Evolutionary conservation across 2,888 invertebrate genomes (phyloP), one percentile per base, ranked within the genome.

Genomic region (Dryocosmus kuriphilus): DNA sequence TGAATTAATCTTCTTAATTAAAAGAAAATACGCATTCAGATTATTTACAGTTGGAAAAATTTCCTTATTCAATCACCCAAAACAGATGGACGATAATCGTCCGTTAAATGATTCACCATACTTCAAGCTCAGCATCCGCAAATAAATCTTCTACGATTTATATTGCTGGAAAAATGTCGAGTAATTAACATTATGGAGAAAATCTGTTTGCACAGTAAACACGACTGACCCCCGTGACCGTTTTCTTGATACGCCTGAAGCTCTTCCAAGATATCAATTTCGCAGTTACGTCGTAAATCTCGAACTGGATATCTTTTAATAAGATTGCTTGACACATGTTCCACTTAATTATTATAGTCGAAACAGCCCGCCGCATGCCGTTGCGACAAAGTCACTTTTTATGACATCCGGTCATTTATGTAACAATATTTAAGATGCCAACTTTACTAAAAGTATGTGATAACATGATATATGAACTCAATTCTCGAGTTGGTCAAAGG

Each of bases 41-140:
- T 51, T 51, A 71, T 71, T 71, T 51, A 51, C 32, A 51, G 27
- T 51, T 19, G 27, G n/a, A 71, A 51, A 51, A 51, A 71, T 30
- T 6, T n/a, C 27, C n/a, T 19, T 46, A 71, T 71, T 71, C n/a
- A 71, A 71, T 71, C 71, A 27, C 30, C 51, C 51, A 71, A 71
- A 51, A 71, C 71, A 71, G 71, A 51, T 71, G 71, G 30, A 6
- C 51, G 71, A 71, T 71, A 71, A 71, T 71, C n/a, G 71, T 51
- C 19, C 71, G 71, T 51, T 71, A 71, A 71, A 51, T 71, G 71
- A 71, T 51, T 71, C 71, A 51, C 71, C 19, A 30, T 71, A 19
- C 51, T 71, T 51, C 30, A 71, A 30, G 9, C n/a, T 63, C 11
- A 35, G 63, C 32, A 35, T n/a, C 35, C 2, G 30, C n/a, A 46